Conservation (phyloP, 2,797 vertebrate genomes). For the Alcedo quadribrachys region DNA sequence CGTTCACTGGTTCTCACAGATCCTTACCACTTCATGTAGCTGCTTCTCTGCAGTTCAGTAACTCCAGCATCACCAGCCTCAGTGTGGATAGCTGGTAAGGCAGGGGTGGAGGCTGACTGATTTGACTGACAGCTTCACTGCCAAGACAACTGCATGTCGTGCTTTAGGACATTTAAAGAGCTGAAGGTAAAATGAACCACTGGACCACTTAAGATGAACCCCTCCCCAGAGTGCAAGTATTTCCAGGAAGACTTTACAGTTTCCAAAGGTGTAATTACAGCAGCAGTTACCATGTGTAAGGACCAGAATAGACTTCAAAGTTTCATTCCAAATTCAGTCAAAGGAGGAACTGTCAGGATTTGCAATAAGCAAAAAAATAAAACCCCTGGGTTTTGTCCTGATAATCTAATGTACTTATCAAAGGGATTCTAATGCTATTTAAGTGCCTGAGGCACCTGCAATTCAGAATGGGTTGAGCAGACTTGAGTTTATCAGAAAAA, state of each 20-base stretch:
- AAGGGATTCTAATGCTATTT: background rate
- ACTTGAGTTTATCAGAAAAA: background rate
- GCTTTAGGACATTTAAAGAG: background rate
- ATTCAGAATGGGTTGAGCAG: background rate
- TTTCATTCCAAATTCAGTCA: background rate
- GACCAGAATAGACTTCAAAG: background rate
- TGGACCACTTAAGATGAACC: background rate
- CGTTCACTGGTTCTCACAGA: fast-evolving
- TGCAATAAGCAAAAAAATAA: background rate
- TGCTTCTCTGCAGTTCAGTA: background rate
- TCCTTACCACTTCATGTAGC: background rate
- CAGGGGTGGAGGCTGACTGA: fast-evolving
- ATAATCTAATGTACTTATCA: background rate
- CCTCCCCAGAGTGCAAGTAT: background rate
- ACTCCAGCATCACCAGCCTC: background rate
- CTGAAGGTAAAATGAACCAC: background rate
- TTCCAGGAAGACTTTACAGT: background rate
- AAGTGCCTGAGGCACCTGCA: background rate
- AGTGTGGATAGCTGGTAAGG: background rate
- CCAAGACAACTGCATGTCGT: background rate
- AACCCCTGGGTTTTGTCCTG: background rate
- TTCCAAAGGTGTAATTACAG: background rate
- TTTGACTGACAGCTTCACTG: background rate
- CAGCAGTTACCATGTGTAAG: background rate
- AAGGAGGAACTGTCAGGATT: background rate